Percentiles rank a stretch among this genome's conserved stretches.
Evolutionary conservation across 2,888 invertebrate genomes (phyloP).

Genomic region (Crematogaster levior): DNA sequence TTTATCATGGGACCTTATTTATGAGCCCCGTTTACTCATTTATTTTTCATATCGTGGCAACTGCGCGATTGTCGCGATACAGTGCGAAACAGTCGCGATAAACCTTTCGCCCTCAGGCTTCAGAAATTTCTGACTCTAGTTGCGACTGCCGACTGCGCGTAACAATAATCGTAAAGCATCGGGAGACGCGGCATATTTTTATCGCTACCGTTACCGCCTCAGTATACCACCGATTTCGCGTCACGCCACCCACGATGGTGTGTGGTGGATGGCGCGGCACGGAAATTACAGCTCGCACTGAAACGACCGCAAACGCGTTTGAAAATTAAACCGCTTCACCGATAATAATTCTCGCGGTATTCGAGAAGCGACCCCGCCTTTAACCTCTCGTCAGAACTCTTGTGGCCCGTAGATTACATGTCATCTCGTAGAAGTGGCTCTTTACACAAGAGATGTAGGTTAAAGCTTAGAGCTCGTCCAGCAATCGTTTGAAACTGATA

Average conservation of each 20-base stretch:
- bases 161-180: slow-evolving; percentile 54
- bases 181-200: slow-evolving; percentile 45
- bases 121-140: slow-evolving; percentile 40
- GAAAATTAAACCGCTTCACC: slow-evolving; percentile 58
- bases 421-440: slow-evolving; percentile 43
- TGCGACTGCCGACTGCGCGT: slow-evolving; percentile 39
- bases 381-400: slow-evolving; percentile 43
- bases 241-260: slow-evolving; percentile 56
- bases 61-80: slow-evolving; percentile 25
- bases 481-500: slow-evolving; percentile 30
- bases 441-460: slow-evolving; percentile 36
- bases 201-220: slow-evolving; percentile 52
- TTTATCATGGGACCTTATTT: slow-evolving; percentile 10
- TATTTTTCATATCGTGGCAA: slow-evolving; percentile 14
- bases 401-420: slow-evolving; percentile 47
- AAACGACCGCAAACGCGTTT: slow-evolving; percentile 60
- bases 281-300: slow-evolving; percentile 54
- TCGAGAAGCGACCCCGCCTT: slow-evolving; percentile 51
- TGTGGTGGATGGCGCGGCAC: slow-evolving; percentile 25
- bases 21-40: slow-evolving; percentile 22
- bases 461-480: slow-evolving; percentile 12
- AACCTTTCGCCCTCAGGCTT: slow-evolving; percentile 14
- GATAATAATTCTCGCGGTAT: slow-evolving; percentile 57
- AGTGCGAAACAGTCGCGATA: slow-evolving; percentile 8
- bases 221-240: slow-evolving; percentile 50